Base-by-base conservation (phyloP, 2,113 vertebrate species). In the Salvelinus fontinalis region DNA sequence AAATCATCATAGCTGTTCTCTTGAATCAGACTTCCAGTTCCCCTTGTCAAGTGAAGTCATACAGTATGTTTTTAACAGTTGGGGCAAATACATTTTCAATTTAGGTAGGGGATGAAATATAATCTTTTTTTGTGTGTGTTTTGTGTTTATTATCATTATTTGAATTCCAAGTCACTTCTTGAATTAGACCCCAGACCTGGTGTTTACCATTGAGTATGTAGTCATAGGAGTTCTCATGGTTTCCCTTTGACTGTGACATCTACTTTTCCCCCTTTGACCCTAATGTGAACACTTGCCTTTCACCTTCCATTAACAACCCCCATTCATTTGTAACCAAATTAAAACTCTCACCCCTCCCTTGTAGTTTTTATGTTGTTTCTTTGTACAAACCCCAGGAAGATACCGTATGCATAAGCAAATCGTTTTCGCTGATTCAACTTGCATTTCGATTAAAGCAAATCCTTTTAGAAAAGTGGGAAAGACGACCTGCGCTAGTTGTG, bases 211-310 rank as follows among this genome's bases (percentile, higher is more conserved):
- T 64, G 71, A 78, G 39, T 70, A 67, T 22, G 70, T 70, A 44
- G 24, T 65, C 54, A 57, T 57, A 18, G 13, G 22, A 67, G 22
- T 65, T 78, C 67, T 84, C 77, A 20, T 66, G 18, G n/a, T 18
- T n/a, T 1, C 0, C 27, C 51, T 69, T 60, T 34, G 22, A 66
- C 73, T 75, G 73, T 70, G 7, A 59, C 57, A 59, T 75, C 73
- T 87, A 75, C 75, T 86, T 83, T 89, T 85, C 79, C 81, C 74
- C 65, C 78, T 84, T 89, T 85, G 48, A 90, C 81, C 75, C 72
- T 66, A 54, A 79, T 67, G 79, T 62, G 49, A 80, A 88, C 83
- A 87, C 71, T 83, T 27, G 79, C 79, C 83, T 82, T 82, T 82
- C 87, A 83, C 70, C 76, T 76, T 85, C 75, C 67, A 78, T 83